Conservation (phyloP, 2,888 invertebrate species). For the Eupithecia subumbrata region DNA sequence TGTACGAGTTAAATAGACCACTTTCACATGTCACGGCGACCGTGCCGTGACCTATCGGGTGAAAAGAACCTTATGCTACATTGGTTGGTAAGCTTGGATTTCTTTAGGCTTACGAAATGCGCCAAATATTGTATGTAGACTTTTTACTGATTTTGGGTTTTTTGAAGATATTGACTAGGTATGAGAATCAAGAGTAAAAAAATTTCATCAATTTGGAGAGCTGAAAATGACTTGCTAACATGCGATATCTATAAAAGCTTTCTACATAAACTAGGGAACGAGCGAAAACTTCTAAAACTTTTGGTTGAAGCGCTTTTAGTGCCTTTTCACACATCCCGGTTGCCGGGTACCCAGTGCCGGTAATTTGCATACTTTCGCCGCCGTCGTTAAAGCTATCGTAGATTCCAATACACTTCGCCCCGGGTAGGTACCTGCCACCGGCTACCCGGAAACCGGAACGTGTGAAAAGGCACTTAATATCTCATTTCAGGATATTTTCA, state of each 20-base stretch:
- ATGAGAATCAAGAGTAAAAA: background rate
- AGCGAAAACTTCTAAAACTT: background rate
- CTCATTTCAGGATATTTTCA: conserved; percentile 15
- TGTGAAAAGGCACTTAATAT: conserved; percentile 8
- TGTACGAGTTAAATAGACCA: too few species aligned
- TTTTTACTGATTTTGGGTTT: background rate
- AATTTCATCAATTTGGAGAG: background rate
- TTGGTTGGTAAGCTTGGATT: background rate
- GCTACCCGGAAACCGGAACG: too few species aligned
- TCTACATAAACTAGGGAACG: background rate
- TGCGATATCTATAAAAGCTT: background rate
- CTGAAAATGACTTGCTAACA: background rate
- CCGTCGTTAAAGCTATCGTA: too few species aligned
- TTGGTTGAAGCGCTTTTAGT: conserved; percentile 1
- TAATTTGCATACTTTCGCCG: too few species aligned
- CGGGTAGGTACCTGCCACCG: too few species aligned
- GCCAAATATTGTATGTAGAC: conserved; percentile 1
- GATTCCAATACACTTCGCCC: too few species aligned
- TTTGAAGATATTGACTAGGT: background rate
- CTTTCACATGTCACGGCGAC: too few species aligned
- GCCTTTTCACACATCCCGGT: too few species aligned
- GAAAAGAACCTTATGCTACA: too few species aligned
- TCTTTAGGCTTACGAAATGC: background rate
- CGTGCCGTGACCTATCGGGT: too few species aligned
- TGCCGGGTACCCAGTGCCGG: too few species aligned